Base-by-base conservation (phyloP, 2,113 vertebrate genomes). In the Heteronetta atricapilla region DNA sequence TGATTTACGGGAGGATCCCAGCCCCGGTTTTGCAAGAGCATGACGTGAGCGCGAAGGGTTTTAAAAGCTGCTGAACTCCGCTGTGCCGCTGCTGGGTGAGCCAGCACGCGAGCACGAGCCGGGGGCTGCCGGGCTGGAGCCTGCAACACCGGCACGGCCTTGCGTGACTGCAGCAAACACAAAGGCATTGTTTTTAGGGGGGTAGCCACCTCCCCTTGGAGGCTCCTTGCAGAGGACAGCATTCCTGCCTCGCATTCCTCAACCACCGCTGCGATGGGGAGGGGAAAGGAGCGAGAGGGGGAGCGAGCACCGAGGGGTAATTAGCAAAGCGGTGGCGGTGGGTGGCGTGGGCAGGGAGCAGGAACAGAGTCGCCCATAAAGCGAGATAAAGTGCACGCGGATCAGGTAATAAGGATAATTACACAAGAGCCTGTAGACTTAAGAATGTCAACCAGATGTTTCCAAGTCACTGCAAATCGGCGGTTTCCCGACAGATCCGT, bases 231-330 rank as follows among this genome's bases (percentile, higher is more conserved):
- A 98, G 97, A 96, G 97, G 95, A 97, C 98, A 81, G 97, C 98
- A 98, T 98, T 98, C 98, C 98, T 97, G 97, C 93, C 97, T 97
- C 90, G 3, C 98, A 98, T 98, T 98, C 98, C 98, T 97, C 92
- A 98, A 96, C 97, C 97, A 68, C 96, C 56, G 86, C 97, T 97
- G 97, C 95, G 95, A 80, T 78, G 88, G 92, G 92, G 92, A 90
- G 86, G 89, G 89, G 86, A 95, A 76, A 82, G 34, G 33, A 15
- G 85, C 62, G 75, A 64, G 52, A 0, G 36, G 77, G 77, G 60
- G 46, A n/a, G 64, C 74, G 88, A 91, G 68, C 76, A 33, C 66
- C 4, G 7, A 21, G 82, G 60, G 87, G 88, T 68, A 88, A 88
- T 64, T 60, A 74, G 83, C 60, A 34, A 52, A 72, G 58, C 3